Conservation (phyloP, 2,888 invertebrate species). For the Fragum whitleyi region DNA sequence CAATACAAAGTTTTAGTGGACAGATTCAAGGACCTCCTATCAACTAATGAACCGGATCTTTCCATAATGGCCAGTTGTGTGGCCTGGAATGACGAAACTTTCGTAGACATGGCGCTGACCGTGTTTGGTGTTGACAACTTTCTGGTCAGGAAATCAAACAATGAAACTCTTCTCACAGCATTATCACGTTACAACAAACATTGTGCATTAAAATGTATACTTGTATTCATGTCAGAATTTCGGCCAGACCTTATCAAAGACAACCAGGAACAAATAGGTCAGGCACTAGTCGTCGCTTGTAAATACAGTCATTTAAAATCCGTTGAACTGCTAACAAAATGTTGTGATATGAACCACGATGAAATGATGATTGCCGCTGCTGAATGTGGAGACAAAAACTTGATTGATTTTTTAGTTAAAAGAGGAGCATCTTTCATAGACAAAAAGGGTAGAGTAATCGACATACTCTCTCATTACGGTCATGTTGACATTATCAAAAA, state of each 20-base stretch:
- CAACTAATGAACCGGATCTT: neutral
- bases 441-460: conserved; percentile 20
- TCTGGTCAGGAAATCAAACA: conserved; percentile 24
- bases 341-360: conserved; percentile 5
- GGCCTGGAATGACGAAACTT: conserved; percentile 38
- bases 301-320: neutral
- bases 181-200: conserved; percentile 11
- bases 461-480: conserved; percentile 28
- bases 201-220: neutral
- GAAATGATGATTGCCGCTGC: conserved; percentile 24
- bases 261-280: neutral
- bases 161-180: conserved; percentile 19
- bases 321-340: neutral
- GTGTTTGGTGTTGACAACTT: conserved; percentile 39
- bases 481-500: conserved; percentile 37
- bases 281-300: conserved; percentile 8
- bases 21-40: conserved; percentile 8
- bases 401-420: neutral
- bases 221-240: conserved; percentile 6
- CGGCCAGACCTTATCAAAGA: neutral
- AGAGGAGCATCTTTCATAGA: neutral
- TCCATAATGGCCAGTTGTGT: conserved; percentile 28
- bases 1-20: neutral
- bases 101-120: conserved; percentile 26
- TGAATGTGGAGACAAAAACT: conserved; percentile 29